phyloP scores from a whole-genome alignment of 2,888 invertebrate species.

The Nomada ferruginata region DNA sequence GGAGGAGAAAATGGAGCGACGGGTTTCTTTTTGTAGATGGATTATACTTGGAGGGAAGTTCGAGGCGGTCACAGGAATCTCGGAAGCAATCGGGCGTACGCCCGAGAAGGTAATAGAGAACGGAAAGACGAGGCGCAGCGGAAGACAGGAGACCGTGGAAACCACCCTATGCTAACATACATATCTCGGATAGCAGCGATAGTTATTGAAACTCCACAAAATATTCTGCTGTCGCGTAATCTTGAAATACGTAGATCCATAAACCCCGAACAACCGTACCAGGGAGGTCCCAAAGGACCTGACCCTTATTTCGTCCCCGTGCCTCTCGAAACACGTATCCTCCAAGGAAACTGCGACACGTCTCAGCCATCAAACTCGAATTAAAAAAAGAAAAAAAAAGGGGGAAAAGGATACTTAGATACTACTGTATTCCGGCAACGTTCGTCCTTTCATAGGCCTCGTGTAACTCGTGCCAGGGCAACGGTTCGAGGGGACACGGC shows the following conservation, averaged over 20 bases:
- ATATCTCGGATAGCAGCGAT: neutral
- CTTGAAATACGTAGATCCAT: too few relatives aligned
- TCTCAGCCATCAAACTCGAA: neutral
- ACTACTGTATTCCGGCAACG: neutral
- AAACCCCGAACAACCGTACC: too few relatives aligned
- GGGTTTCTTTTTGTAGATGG: neutral
- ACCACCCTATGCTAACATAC: neutral
- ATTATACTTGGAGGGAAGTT: neutral
- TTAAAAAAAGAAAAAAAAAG: neutral
- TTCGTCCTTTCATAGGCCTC: neutral
- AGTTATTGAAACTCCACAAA: neutral
- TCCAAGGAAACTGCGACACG: neutral
- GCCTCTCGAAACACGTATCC: neutral
- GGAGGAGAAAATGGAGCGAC: conserved; percentile 4
- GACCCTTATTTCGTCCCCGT: neutral
- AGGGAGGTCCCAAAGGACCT: too few relatives aligned
- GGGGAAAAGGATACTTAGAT: too few relatives aligned
- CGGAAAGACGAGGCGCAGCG: too few relatives aligned
- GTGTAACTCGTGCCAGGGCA: neutral
- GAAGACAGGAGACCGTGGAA: neutral
- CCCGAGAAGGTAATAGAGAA: neutral
- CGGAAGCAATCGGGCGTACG: conserved; percentile 13
- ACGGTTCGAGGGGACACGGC: conserved; percentile 4
- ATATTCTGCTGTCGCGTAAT: too few relatives aligned
- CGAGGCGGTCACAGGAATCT: conserved; percentile 3